A percentile compares a stretch with the other conserved stretches of the same genome.
Conservation (phyloP, 2,888 invertebrate species). For the Eupeodes luniger region DNA sequence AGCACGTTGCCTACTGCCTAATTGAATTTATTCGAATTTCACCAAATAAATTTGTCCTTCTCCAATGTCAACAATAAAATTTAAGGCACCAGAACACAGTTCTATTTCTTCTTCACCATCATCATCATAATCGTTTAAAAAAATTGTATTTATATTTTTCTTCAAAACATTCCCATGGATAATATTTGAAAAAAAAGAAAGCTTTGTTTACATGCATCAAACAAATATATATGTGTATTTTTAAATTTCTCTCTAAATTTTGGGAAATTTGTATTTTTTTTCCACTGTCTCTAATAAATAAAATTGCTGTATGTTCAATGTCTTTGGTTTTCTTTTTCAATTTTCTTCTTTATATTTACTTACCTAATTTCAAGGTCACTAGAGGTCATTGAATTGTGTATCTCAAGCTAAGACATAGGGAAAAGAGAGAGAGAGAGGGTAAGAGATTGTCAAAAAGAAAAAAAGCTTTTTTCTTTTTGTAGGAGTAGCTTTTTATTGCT, state of each 20-base stretch:
- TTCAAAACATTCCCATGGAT: constrained; percentile 30
- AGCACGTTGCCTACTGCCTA: background rate
- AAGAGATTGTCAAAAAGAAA: constrained; percentile 12
- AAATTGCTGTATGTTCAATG: background rate
- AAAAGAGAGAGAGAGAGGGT: background rate
- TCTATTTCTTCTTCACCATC: constrained; percentile 3
- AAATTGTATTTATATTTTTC: constrained; percentile 38
- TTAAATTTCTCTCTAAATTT: constrained; percentile 6
- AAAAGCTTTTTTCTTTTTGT: constrained; percentile 58
- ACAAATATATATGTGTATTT: constrained; percentile 27
- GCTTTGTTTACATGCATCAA: constrained; percentile 37
- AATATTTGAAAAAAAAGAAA: constrained; percentile 17
- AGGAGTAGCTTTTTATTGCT: background rate
- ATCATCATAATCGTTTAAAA: constrained; percentile 3
- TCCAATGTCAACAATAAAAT: constrained; percentile 67
- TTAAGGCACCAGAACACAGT: constrained; percentile 25
- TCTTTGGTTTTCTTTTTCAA: background rate
- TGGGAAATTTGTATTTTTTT: background rate
- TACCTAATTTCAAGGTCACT: constrained; percentile 68
- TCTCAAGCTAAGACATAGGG: background rate
- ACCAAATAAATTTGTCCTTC: constrained; percentile 71
- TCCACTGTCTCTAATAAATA: background rate
- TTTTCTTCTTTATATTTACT: constrained; percentile 18
- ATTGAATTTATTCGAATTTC: constrained; percentile 20
- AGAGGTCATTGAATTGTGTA: constrained; percentile 67